Base-by-base conservation (phyloP, 1,140 invertebrate species). In the Trichonephila clavata region DNA sequence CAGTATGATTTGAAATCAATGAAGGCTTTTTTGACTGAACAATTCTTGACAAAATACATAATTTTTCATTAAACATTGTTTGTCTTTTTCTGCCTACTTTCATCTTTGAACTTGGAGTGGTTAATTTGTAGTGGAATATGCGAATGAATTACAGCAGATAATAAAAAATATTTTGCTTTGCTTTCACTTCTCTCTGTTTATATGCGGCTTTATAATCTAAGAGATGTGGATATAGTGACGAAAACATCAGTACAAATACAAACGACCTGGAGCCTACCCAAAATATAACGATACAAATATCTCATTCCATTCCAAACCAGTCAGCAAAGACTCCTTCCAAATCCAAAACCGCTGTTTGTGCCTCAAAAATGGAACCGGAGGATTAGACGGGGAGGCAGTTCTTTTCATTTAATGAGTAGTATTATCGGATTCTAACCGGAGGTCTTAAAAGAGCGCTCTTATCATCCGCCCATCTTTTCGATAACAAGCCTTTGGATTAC, bases 401-500 rank as follows among this genome's bases (percentile, higher is more conserved):
- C 71, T 77, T 24, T 20, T 77, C 27, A 32, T 14, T 39, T 77
- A 77, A 77, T 77, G 71, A 77, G 27, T 27, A 77, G 71, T 18
- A 77, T 77, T 77, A 77, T 77, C 71, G 71, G 71, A 77, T 77
- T 77, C 27, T 77, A 32, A 77, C 24, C 27, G 27, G 14, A 24
- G 71, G 27, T 77, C 71, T 77, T 77, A 77, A 77, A 77, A 77
- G 14, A 6, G 24, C 24, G 27, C 4, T 39, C 18, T 18, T 63
- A 63, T 63, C 16, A 63, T 63, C 61, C 61, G 0, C 16, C 71
- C 71, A 77, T 77, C 71, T 77, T 77, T 77, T 77, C 71, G 27
- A 77, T 77, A 77, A 77, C 71, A 77, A 77, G 27, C 71, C 71
- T 32, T 77, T 32, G 71, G 71, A 77, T 77, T 77, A 77, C 32